Percentiles rank a stretch among this genome's conserved stretches.
Evolutionary conservation across 1,140 invertebrate species (phyloP).

Genomic region (Antheraea mylitta): DNA sequence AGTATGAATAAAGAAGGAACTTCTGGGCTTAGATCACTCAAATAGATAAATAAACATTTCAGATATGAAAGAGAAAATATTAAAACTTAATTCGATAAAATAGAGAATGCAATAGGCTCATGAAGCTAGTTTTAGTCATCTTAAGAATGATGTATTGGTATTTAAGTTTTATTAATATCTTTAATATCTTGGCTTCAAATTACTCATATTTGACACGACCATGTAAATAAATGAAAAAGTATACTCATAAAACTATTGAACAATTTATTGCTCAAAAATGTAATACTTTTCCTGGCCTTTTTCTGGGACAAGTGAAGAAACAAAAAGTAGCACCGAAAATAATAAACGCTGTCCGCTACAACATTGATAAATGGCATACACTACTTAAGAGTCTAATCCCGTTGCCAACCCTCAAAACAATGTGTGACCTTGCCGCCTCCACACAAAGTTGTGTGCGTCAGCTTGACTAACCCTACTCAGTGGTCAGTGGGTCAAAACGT

Average conservation of each 20-base stretch:
- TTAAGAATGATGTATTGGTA: too few relatives aligned
- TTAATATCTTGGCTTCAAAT: too few relatives aligned
- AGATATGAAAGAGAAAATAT: too few relatives aligned
- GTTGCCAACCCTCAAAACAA: slow-evolving; percentile 16
- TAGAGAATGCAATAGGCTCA: too few relatives aligned
- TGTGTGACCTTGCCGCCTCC: slow-evolving; percentile 17
- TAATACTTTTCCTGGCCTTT: neutral
- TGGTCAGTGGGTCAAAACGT: slow-evolving; percentile 13
- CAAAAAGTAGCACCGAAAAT: slow-evolving; percentile 10
- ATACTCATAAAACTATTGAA: neutral
- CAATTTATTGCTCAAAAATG: neutral
- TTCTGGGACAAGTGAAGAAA: neutral
- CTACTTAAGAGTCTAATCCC: slow-evolving; percentile 27
- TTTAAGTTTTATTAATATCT: too few relatives aligned
- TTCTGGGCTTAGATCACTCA: too few relatives aligned
- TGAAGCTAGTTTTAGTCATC: too few relatives aligned
- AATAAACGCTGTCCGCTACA: slow-evolving; percentile 8
- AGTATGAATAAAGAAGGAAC: too few relatives aligned
- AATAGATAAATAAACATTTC: too few relatives aligned
- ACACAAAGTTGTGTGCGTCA: slow-evolving; percentile 23
- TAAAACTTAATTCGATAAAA: too few relatives aligned
- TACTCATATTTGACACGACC: neutral
- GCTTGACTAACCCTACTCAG: slow-evolving; percentile 16
- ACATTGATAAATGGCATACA: slow-evolving; percentile 19
- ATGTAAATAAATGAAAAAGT: neutral